phyloP scores from a whole-genome alignment of 2,113 vertebrate genomes.

The Saimiri boliviensis region DNA sequence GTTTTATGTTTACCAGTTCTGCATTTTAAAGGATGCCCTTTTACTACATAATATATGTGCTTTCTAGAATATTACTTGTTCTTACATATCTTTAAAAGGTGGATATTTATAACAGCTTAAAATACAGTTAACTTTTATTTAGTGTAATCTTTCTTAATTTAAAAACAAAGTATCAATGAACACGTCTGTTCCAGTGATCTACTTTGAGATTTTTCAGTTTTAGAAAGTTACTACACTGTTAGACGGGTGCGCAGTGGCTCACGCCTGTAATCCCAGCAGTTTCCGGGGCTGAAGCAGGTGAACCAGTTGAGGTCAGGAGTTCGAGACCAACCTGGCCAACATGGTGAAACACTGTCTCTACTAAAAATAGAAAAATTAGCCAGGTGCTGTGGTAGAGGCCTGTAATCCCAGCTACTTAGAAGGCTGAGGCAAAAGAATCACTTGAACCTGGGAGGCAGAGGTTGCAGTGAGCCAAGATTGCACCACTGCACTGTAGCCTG shows the following conservation, averaged over 20 bases:
- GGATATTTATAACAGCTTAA: background rate
- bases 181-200: background rate
- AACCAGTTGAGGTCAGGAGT: too few species aligned
- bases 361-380: too few species aligned
- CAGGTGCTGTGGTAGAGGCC: too few species aligned
- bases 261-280: too few species aligned
- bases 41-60: background rate
- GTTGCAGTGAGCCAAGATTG: too few species aligned
- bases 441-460: too few species aligned
- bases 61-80: background rate
- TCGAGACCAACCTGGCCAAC: too few species aligned
- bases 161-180: background rate
- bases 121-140: background rate
- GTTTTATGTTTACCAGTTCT: background rate
- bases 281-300: too few species aligned
- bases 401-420: too few species aligned
- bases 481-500: too few species aligned
- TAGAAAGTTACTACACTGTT: background rate
- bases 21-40: constrained; percentile 1
- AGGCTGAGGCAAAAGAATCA: too few species aligned
- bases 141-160: constrained; percentile 17
- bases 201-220: constrained; percentile 34
- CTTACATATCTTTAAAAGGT: background rate
- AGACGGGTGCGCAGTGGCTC: background rate
- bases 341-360: too few species aligned